Conservation (phyloP, 2,797 vertebrate species). For the Cichlasoma orientale region DNA sequence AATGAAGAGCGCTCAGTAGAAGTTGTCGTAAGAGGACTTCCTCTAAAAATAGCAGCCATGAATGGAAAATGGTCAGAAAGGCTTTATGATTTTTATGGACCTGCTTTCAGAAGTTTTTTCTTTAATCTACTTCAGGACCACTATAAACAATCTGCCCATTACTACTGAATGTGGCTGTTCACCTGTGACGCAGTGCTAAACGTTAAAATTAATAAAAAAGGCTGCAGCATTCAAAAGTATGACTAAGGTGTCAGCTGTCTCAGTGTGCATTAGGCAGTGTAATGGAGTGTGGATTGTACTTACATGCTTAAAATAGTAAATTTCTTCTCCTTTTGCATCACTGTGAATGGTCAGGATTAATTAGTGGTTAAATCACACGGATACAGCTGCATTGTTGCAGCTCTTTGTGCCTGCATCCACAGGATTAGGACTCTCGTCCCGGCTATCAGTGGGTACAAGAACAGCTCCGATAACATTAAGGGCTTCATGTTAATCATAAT, state of each 20-base stretch:
- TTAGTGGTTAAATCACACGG: not conserved
- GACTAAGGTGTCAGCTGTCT: not conserved
- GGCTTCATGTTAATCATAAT: slow-evolving; percentile 6
- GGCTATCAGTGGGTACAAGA: not conserved
- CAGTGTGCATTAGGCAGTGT: accelerated
- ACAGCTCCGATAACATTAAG: slow-evolving; percentile 8
- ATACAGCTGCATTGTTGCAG: not conserved
- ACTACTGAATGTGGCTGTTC: not conserved
- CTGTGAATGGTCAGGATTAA: not conserved
- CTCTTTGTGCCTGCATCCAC: not conserved
- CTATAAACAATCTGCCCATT: not conserved
- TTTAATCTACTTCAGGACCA: no score
- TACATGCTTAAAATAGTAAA: not conserved
- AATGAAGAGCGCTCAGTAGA: no score
- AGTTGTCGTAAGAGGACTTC: no score
- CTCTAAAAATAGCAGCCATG: no score
- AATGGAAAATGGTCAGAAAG: no score
- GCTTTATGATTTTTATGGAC: no score
- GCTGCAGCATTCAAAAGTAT: not conserved
- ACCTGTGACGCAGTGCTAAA: accelerated
- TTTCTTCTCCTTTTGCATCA: not conserved
- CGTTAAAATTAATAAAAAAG: not conserved
- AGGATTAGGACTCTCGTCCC: not conserved
- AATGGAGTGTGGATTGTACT: not conserved
- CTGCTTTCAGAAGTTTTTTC: no score